Percentiles rank a stretch among this genome's conserved stretches.
phyloP scores from a whole-genome alignment of 1,140 invertebrate species.

The Calephelis virginiensis region DNA sequence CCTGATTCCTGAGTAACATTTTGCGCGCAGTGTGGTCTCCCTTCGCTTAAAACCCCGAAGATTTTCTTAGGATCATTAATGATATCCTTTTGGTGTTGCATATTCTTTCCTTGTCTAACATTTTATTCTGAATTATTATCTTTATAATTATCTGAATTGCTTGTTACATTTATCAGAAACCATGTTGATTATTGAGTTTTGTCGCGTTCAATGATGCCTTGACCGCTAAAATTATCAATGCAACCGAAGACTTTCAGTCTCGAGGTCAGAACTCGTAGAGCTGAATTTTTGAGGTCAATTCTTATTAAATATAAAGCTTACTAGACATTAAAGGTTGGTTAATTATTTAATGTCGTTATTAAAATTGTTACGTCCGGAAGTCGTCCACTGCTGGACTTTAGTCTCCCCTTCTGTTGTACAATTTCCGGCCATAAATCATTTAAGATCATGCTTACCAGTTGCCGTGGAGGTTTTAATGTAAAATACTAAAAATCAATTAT shows the following conservation, averaged over 20 bases:
- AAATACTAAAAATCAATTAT: neutral
- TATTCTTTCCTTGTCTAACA: neutral
- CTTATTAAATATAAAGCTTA: neutral
- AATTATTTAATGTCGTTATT: neutral
- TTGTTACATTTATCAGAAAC: constrained; percentile 7
- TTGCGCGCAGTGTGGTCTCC: constrained; percentile 54
- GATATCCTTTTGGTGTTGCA: neutral
- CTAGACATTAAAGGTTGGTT: neutral
- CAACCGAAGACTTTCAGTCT: constrained; percentile 61
- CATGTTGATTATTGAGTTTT: constrained; percentile 1
- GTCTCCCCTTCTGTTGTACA: constrained; percentile 9
- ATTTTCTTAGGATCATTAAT: constrained; percentile 35
- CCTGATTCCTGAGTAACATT: constrained; percentile 59
- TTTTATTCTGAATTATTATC: neutral
- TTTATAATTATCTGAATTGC: neutral
- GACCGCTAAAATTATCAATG: constrained; percentile 53
- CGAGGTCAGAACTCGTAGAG: constrained; percentile 42
- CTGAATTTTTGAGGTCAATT: neutral
- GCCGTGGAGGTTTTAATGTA: neutral
- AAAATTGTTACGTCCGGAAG: constrained; percentile 4
- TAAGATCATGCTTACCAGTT: neutral
- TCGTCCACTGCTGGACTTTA: neutral
- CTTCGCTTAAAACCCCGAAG: constrained; percentile 51
- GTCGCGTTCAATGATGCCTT: constrained; percentile 41
- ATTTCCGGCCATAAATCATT: constrained; percentile 13